A percentile compares a stretch with the other conserved stretches of the same genome.
phyloP scores from a whole-genome alignment of 2,797 vertebrate species.

The Lutra lutra region DNA sequence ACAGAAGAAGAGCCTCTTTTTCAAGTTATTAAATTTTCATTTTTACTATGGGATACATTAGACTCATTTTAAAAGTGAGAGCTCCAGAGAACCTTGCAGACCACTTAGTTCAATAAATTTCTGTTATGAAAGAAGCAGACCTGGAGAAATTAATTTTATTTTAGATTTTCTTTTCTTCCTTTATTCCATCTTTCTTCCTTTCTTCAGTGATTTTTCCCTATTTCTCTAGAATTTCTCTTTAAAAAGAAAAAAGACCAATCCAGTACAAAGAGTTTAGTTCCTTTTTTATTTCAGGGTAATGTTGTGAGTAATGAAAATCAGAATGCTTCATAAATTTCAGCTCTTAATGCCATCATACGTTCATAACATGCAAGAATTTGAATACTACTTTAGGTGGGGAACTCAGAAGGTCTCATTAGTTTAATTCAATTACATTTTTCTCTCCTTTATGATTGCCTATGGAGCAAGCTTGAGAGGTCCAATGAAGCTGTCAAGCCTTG shows the following conservation, averaged over 20 bases:
- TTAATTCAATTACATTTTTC: conserved; percentile 70
- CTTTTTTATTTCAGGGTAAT: conserved; percentile 69
- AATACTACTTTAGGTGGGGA: conserved; percentile 61
- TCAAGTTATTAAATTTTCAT: background rate
- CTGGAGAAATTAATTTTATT: background rate
- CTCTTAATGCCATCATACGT: conserved; percentile 31
- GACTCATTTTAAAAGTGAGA: background rate
- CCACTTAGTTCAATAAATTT: background rate
- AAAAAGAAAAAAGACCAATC: background rate
- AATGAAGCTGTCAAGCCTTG: background rate
- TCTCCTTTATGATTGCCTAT: conserved; percentile 55
- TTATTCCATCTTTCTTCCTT: background rate
- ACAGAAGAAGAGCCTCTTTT: background rate
- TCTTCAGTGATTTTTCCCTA: conserved; percentile 37
- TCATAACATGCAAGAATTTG: conserved; percentile 47
- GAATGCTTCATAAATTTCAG: conserved; percentile 64
- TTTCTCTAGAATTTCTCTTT: conserved; percentile 43
- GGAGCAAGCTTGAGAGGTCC: conserved; percentile 41
- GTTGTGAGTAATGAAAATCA: conserved; percentile 70
- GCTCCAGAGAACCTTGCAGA: background rate
- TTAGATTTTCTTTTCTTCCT: background rate
- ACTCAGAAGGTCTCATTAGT: conserved; percentile 55
- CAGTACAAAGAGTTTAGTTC: background rate
- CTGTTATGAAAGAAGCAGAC: background rate
- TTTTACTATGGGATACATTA: background rate